These are phyloP conservation scores for Pissodes strobi DNA, from an alignment of 1,140 invertebrate genomes.

Conservation along the genomic window DNA sequence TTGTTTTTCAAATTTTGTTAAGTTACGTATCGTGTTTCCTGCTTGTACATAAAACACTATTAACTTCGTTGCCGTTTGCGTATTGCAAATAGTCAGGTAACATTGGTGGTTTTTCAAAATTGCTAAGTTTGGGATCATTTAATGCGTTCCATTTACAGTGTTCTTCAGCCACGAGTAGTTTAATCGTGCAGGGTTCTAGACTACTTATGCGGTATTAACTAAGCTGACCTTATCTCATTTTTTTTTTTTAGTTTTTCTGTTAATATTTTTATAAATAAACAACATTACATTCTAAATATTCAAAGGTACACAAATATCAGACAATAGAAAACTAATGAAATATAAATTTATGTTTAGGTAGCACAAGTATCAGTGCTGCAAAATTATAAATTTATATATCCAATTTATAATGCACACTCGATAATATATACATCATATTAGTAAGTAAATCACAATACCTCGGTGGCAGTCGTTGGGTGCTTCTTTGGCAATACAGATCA, in stretches of 20 bases:
- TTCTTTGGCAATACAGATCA: slow-evolving; percentile 2
- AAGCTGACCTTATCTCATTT: slow-evolving; percentile 33
- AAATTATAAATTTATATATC: slow-evolving; percentile 13
- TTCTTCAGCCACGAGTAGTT: slow-evolving; percentile 26
- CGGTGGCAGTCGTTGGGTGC: slow-evolving; percentile 26
- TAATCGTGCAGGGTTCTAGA: slow-evolving; percentile 16
- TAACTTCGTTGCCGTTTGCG: slow-evolving; percentile 32
- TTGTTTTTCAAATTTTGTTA: slow-evolving; percentile 15
- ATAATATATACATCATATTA: slow-evolving; percentile 44
- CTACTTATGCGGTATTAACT: slow-evolving; percentile 27
- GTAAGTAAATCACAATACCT: slow-evolving; percentile 47
- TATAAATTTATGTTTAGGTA: slow-evolving; percentile 14
- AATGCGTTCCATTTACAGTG: background rate
- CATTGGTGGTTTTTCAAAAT: slow-evolving; percentile 17
- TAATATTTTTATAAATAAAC: slow-evolving; percentile 46
- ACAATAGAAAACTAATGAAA: slow-evolving; percentile 42
- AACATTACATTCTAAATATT: slow-evolving; percentile 49
- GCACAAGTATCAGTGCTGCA: background rate
- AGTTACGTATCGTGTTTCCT: slow-evolving; percentile 31
- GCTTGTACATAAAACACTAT: slow-evolving; percentile 22
- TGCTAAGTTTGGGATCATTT: slow-evolving; percentile 15
- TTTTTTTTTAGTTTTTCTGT: slow-evolving; percentile 40
- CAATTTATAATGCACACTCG: slow-evolving; percentile 47
- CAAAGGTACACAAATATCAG: slow-evolving; percentile 53
- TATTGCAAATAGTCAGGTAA: slow-evolving; percentile 38